Percentiles rank a stretch among this genome's conserved stretches.
Conservation (phyloP, 2,113 vertebrate species). For the Aythya baeri region DNA sequence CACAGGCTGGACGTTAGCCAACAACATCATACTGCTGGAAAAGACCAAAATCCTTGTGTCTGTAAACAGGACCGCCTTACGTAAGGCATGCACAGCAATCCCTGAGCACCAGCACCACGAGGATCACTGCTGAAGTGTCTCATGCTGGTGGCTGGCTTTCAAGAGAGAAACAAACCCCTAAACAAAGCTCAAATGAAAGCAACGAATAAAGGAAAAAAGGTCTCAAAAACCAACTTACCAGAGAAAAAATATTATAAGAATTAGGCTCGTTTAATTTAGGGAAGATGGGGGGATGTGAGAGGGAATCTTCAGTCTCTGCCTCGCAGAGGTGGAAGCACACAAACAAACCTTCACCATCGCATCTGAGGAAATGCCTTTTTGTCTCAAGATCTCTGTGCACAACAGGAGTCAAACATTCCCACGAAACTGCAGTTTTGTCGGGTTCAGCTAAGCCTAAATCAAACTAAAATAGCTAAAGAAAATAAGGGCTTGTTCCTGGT, state of each 20-base stretch:
- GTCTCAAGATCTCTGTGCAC: neutral
- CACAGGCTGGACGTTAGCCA: constrained; percentile 23
- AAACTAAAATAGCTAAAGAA: constrained; percentile 35
- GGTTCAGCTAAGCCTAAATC: constrained; percentile 3
- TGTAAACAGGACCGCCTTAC: constrained; percentile 19
- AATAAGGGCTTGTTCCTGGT: neutral
- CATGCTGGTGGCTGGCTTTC: neutral
- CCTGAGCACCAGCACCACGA: neutral
- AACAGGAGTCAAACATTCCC: neutral
- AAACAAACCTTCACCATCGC: neutral
- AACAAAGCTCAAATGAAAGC: neutral
- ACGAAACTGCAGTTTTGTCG: neutral
- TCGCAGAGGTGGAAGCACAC: neutral
- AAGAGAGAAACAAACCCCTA: neutral
- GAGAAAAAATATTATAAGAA: neutral
- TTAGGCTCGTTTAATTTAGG: neutral
- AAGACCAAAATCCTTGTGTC: neutral
- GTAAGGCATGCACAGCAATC: neutral
- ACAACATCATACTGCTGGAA: neutral
- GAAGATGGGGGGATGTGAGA: neutral
- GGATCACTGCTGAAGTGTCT: neutral
- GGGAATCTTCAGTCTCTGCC: neutral
- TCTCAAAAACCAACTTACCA: neutral
- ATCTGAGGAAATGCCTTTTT: neutral
- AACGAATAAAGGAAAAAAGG: neutral